Evolutionary conservation across 2,888 invertebrate species (phyloP), one percentile per base, ranked within the genome.

Genomic region (Prionchulus punctatus): DNA sequence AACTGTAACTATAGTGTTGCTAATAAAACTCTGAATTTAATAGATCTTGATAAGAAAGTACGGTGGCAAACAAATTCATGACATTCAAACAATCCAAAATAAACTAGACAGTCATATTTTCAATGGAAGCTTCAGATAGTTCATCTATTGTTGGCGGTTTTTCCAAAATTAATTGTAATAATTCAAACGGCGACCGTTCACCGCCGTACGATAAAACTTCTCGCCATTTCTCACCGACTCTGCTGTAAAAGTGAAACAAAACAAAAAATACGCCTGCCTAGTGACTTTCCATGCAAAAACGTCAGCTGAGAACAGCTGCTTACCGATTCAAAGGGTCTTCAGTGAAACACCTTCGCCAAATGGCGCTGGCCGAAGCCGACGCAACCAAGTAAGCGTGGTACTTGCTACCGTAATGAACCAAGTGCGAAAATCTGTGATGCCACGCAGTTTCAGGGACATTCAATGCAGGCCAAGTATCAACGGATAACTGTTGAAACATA

Each of bases 361-460:
- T 86, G 77, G 84, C 83, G 57, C 88, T 85, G 0, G 94, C 91
- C 53, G 92, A 81, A 7, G 91, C 88, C 66, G 87, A 80, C 0
- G 96, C 94, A 67, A 94, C 85, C 60, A 98, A 77, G 75, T 99
- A 99, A 1, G 96, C 86, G 73, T 96, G 98, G 75, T 98, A 98
- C 73, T 92, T 94, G 0, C 94, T 94, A 43, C 98, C 98, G 73
- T 99, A 99, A 1, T 94, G 92, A 2, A 94, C 86, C 55, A 98
- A 77, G 74, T 98, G 98, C 60, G 89, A 86, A 76, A 98, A 98
- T 58, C 94, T 79, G 65, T 89, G 79, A 68, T 94, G 92, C 91
- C 91, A 94, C 1, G 91, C 89, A 80, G 45, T 23, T 7, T 23
- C 45, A 7, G 12, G 4, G 4, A 45, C 45, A 7, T 36, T 36